Evolutionary conservation across 2,797 vertebrate genomes (phyloP).

Genomic region (Falco berigora): DNA sequence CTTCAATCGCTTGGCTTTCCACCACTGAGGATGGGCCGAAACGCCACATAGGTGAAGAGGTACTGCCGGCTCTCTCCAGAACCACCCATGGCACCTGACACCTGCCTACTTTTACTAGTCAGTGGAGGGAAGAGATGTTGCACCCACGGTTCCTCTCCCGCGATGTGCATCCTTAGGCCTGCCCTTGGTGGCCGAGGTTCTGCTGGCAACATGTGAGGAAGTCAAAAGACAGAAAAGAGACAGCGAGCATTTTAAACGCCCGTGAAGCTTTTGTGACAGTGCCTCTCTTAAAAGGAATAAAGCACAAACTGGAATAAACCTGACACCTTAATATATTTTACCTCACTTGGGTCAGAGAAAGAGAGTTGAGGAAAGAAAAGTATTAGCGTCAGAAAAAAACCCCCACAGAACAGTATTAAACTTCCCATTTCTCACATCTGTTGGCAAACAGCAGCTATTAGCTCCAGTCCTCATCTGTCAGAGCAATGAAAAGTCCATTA

Average conservation of each 20-base stretch:
- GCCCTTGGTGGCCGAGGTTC: background rate
- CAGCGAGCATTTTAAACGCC: background rate
- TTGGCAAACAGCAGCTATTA: background rate
- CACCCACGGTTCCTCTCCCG: background rate
- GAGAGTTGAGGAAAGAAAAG: slow-evolving; percentile 28
- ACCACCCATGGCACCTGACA: too few relatives aligned
- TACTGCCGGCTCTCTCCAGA: background rate
- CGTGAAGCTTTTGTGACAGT: background rate
- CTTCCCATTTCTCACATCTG: background rate
- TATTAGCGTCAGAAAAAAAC: background rate
- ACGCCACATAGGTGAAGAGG: background rate
- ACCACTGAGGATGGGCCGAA: fast-evolving
- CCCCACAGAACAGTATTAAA: background rate
- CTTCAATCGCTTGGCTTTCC: background rate
- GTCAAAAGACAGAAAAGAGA: background rate
- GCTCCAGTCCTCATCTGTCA: background rate
- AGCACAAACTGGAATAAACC: background rate
- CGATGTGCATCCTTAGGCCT: background rate
- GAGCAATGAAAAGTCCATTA: background rate
- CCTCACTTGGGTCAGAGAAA: slow-evolving; percentile 12
- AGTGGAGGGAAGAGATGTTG: background rate
- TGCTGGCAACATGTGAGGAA: background rate
- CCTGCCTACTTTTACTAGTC: background rate
- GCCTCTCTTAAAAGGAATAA: background rate
- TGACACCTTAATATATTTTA: slow-evolving; percentile 24